A percentile compares a stretch with the other conserved stretches of the same genome.
These are phyloP conservation scores for Gastrophysa polygoni DNA, from an alignment of 2,888 invertebrate genomes.

Conservation along the genomic window DNA sequence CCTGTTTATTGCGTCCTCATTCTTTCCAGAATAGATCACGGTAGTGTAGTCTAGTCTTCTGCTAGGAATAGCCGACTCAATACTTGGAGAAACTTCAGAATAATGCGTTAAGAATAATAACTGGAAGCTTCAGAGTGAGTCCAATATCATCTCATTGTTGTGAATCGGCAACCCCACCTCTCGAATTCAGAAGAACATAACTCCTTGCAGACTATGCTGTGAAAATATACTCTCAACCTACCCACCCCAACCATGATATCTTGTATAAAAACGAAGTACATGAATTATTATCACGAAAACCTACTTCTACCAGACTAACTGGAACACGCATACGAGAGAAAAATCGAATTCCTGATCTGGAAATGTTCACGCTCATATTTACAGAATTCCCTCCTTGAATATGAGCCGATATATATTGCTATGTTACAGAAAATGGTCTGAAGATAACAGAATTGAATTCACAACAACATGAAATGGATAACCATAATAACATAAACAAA, in stretches of 20 bases:
- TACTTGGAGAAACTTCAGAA: too few relatives aligned
- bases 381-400: not conserved
- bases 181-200: not conserved
- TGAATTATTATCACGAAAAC: too few relatives aligned
- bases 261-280: too few relatives aligned
- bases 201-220: too few relatives aligned
- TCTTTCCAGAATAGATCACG: not conserved
- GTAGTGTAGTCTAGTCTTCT: too few relatives aligned
- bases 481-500: not conserved
- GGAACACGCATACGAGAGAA: too few relatives aligned
- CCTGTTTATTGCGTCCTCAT: too few relatives aligned
- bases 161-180: not conserved
- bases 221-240: not conserved
- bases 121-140: not conserved
- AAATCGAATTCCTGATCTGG: too few relatives aligned
- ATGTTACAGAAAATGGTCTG: not conserved
- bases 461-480: too few relatives aligned
- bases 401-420: not conserved
- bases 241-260: not conserved
- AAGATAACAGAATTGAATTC: not conserved
- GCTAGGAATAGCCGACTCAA: too few relatives aligned
- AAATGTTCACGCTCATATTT: not conserved
- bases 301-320: too few relatives aligned
- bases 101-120: not conserved
- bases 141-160: not conserved